A percentile compares a stretch with the other conserved stretches of the same genome.
phyloP scores from a whole-genome alignment of 2,113 vertebrate species.

The Oryzias melastigma region DNA sequence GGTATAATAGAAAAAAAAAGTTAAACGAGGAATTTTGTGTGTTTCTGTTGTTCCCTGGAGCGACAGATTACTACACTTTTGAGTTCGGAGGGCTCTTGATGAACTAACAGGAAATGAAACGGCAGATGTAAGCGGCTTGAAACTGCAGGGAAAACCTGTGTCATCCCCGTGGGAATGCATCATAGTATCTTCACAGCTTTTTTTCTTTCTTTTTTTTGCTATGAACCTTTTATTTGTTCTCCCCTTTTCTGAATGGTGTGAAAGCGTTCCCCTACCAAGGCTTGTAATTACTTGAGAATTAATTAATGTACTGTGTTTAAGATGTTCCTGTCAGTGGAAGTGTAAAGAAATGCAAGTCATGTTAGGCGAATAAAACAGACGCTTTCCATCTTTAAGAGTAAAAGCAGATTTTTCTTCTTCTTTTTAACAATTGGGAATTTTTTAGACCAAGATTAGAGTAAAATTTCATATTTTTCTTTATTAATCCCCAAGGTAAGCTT shows the following conservation, averaged over 20 bases:
- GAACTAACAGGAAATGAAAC: constrained; percentile 20
- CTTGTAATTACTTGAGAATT: constrained; percentile 20
- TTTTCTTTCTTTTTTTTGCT: constrained; percentile 17
- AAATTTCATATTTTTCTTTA: too few species aligned
- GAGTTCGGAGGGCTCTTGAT: constrained; percentile 35
- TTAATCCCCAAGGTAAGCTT: too few species aligned
- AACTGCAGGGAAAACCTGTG: constrained; percentile 10
- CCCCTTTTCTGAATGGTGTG: constrained; percentile 2
- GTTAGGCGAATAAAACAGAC: neutral
- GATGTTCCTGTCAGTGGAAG: constrained; percentile 31
- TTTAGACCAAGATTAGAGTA: too few species aligned
- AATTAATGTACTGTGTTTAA: constrained; percentile 6
- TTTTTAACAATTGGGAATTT: too few species aligned
- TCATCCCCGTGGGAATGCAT: constrained; percentile 22
- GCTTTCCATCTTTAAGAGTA: too few species aligned
- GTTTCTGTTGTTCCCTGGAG: constrained; percentile 19
- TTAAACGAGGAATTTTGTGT: constrained; percentile 1
- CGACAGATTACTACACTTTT: constrained; percentile 10
- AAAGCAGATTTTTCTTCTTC: too few species aligned
- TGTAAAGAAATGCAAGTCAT: constrained; percentile 2
- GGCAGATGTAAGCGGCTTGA: constrained; percentile 24
- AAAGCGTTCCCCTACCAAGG: constrained; percentile 10
- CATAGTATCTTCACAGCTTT: constrained; percentile 1
- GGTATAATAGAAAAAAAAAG: neutral
- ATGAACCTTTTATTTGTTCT: constrained; percentile 11